Evolutionary conservation across 1,140 invertebrate species (phyloP), one percentile per base, ranked within the genome.

Genomic region (Latrodectus geometricus): DNA sequence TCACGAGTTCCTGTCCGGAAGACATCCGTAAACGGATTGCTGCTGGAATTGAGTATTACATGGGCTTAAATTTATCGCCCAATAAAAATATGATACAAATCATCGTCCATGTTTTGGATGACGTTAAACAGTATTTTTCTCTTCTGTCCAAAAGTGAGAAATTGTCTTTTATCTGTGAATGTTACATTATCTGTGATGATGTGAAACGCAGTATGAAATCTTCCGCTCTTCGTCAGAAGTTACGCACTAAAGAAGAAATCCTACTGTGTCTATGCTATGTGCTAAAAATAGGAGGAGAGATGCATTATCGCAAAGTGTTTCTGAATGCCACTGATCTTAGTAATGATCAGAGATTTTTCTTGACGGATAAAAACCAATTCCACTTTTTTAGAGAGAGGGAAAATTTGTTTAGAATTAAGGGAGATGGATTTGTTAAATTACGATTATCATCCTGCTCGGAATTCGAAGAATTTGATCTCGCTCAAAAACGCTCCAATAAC

Each of bases 391-490:
- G 65, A 48, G 12, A 48, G 9, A 78, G 15, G 17, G 9, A 48
- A 15, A 14, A 78, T 48, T n/a, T 78, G 15, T 78, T 78, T 78
- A 5, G 12, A 8, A 78, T 78, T 48, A 9, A 4, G 9, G 61
- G 54, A n/a, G 76, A 78, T 17, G 76, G 76, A 35, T 78, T 35
- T 68, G 76, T 78, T 35, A 50, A 23, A 20, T 35, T 78, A 9
- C 17, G 54, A 61, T 11, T 61, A 14, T 61, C 11, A 14, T 2
- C 11, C 3, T 4, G 11, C 11, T 61, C 54, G 2, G 54, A 14
- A 11, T 61, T 14, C 11, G 0, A 17, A 61, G 54, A 14, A 61
- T 61, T 11, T 17, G 0, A 61, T 14, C 54, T 4, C 11, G 2
- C 8, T 4, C 11, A 8, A 61, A 61, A 61, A 61, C 11, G 17